Conservation (phyloP, 2,888 invertebrate species). For the Caenorhabditis sp. region DNA sequence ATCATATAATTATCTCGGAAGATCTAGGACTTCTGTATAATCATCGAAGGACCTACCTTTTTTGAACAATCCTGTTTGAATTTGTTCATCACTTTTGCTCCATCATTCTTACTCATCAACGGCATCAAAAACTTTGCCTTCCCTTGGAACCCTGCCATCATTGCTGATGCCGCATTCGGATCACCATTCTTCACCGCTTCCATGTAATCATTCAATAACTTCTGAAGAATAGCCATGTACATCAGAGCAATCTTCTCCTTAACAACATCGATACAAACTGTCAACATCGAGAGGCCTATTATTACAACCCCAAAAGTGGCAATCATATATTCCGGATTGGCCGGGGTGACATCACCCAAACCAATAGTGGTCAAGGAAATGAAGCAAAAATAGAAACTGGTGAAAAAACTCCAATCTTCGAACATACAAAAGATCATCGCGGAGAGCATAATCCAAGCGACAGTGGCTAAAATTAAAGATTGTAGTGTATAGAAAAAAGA, state of each 20-base stretch:
- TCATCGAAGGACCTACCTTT: too few species aligned
- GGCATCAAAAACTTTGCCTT: constrained; percentile 68
- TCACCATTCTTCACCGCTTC: constrained; percentile 63
- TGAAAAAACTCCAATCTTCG: constrained; percentile 70
- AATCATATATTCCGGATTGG: constrained; percentile 73
- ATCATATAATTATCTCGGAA: too few species aligned
- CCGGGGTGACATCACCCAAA: constrained; percentile 74
- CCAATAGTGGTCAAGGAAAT: constrained; percentile 70
- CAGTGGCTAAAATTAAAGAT: constrained; percentile 80
- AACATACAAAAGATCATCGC: constrained; percentile 81
- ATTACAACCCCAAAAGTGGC: constrained; percentile 70
- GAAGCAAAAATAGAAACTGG: constrained; percentile 70
- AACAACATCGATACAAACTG: constrained; percentile 69
- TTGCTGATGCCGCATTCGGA: constrained; percentile 60
- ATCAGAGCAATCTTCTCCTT: constrained; percentile 65
- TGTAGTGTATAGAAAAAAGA: too few species aligned
- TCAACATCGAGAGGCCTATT: constrained; percentile 65
- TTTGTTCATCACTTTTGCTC: constrained; percentile 66
- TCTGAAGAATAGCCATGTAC: constrained; percentile 62
- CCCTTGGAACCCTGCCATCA: constrained; percentile 66
- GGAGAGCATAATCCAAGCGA: constrained; percentile 86
- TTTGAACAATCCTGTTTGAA: constrained; percentile 62
- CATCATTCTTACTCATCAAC: constrained; percentile 61
- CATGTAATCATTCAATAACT: constrained; percentile 64
- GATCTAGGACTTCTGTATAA: not conserved